Evolutionary conservation across 2,888 invertebrate genomes (phyloP), one percentile per base, ranked within the genome.

Genomic region (Peribatodes rhomboidaria): DNA sequence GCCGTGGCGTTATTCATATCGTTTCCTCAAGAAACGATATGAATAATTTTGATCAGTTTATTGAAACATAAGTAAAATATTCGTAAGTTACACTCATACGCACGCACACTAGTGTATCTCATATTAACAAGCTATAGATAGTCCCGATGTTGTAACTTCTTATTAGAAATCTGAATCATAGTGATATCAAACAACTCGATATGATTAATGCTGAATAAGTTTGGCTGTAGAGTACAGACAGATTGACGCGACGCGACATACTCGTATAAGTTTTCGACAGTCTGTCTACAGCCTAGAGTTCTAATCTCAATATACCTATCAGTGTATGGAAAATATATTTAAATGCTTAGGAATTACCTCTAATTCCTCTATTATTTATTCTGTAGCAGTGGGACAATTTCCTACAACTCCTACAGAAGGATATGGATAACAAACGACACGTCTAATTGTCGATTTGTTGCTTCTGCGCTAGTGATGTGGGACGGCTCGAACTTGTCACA

Each of bases 371-470:
- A n/a, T n/a, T n/a, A n/a, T n/a, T n/a, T n/a, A n/a, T n/a, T n/a
- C n/a, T n/a, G n/a, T n/a, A n/a, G n/a, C n/a, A n/a, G n/a, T n/a
- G n/a, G n/a, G n/a, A 9, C 3, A n/a, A 9, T 16, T 41, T 16
- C n/a, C 16, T 9, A 4, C 0, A 46, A 46, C 18, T 20, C 2
- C 11, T 18, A n/a, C 1, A 1, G 20, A 20, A 46, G 18, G 7
- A 13, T 13, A n/a, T 4, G n/a, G 41, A 69, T 83, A 83, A 83
- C 73, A 77, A 78, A 87, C 77, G 75, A 78, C 73, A 74, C 79
- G 81, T 82, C 85, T 89, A 88, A 90, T 87, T 81, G 87, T 70
- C 85, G 79, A 89, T 91, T 89, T 88, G 89, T 88, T 82, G 77
- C 79, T 76, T 71, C 75, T 79, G 77, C 74, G 65, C 67, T 61